Conservation (phyloP, 2,888 invertebrate species). For the Apotomis betuletana region DNA sequence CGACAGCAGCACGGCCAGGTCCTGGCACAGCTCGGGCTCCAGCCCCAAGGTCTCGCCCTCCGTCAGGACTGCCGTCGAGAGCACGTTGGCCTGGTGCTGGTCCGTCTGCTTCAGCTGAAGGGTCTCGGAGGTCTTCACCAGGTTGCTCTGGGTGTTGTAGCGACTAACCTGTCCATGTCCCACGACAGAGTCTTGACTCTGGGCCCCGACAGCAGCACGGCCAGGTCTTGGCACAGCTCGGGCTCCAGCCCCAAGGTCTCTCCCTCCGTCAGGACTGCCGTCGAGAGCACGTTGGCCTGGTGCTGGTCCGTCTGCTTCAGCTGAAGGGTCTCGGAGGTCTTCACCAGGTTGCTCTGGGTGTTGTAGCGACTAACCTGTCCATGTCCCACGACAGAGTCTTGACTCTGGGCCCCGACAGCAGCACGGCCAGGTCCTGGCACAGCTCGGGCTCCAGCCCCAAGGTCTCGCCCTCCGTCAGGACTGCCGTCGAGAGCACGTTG, state of each 20-base stretch:
- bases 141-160: slow-evolving; percentile 64
- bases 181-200: slow-evolving; percentile 88
- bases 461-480: slow-evolving; percentile 84
- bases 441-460: slow-evolving; percentile 86
- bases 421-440: slow-evolving; percentile 88
- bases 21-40: slow-evolving; percentile 86
- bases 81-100: slow-evolving; percentile 78
- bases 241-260: slow-evolving; percentile 86
- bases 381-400: slow-evolving; percentile 89
- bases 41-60: slow-evolving; percentile 87
- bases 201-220: slow-evolving; percentile 87
- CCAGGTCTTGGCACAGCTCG: slow-evolving; percentile 87
- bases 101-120: slow-evolving; percentile 70
- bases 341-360: slow-evolving; percentile 76
- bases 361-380: slow-evolving; percentile 60
- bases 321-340: slow-evolving; percentile 74
- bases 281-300: slow-evolving; percentile 82
- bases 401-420: slow-evolving; percentile 87
- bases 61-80: slow-evolving; percentile 81
- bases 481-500: slow-evolving; percentile 82
- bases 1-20: slow-evolving; percentile 87
- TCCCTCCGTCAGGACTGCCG: slow-evolving; percentile 83
- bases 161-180: slow-evolving; percentile 80
- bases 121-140: slow-evolving; percentile 78
- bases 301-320: slow-evolving; percentile 68